Conservation (phyloP, 2,113 vertebrate species). For the Brachirus orientalis region DNA sequence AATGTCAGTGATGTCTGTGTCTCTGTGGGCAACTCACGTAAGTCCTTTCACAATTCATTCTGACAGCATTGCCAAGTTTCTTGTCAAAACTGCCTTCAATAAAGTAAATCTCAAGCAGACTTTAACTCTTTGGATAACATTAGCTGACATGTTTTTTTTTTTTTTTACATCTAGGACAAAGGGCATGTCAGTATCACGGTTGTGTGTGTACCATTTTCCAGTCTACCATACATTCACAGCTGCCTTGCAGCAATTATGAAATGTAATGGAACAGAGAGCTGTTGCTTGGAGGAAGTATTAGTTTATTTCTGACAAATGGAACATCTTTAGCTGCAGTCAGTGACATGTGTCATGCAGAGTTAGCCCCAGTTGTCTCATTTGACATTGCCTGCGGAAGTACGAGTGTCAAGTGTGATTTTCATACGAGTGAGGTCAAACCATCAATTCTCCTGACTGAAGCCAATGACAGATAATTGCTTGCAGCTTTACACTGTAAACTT, state of each 20-base stretch:
- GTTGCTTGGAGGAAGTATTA: slow-evolving; percentile 60
- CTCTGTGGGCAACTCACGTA: slow-evolving; percentile 76
- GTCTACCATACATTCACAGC: slow-evolving; percentile 24
- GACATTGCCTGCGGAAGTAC: slow-evolving; percentile 76
- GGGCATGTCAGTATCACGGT: slow-evolving; percentile 71
- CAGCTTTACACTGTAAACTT: slow-evolving; percentile 71
- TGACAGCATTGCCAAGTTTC: slow-evolving; percentile 82
- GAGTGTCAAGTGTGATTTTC: slow-evolving; percentile 69
- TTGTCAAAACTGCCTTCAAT: slow-evolving; percentile 80
- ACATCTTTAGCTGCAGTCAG: slow-evolving; percentile 63
- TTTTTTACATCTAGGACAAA: slow-evolving; percentile 53
- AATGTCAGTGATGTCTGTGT: slow-evolving; percentile 75
- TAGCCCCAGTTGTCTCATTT: slow-evolving; percentile 70
- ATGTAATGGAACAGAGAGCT: slow-evolving; percentile 46
- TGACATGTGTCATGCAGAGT: slow-evolving; percentile 65
- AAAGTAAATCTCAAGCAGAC: slow-evolving; percentile 70
- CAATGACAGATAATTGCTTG: slow-evolving; percentile 73
- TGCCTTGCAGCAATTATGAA: slow-evolving; percentile 58
- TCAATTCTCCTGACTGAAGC: slow-evolving; percentile 66
- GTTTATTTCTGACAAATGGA: slow-evolving; percentile 70
- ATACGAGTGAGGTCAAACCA: slow-evolving; percentile 74
- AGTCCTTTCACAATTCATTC: slow-evolving; percentile 74
- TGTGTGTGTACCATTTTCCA: slow-evolving; percentile 60
- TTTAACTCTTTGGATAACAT: slow-evolving; percentile 48
- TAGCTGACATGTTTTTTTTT: slow-evolving; percentile 16